Evolutionary conservation across 2,797 vertebrate species (phyloP).

Genomic region (Tiaroga cobitis): DNA sequence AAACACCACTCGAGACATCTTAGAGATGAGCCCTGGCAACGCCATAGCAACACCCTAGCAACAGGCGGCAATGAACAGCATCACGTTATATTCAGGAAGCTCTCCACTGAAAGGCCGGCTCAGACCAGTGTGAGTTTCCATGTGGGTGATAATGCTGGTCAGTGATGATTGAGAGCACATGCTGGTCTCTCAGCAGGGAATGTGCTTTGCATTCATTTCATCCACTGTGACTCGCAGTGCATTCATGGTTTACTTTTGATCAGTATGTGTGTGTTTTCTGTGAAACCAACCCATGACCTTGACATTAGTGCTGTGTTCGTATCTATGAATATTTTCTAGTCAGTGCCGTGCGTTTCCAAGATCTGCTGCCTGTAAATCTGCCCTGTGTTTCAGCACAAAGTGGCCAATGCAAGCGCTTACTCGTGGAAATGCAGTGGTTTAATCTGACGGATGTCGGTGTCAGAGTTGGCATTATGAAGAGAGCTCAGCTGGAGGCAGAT

Average conservation of each 20-base stretch:
- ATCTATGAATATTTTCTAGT: not conserved
- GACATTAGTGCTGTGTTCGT: not conserved
- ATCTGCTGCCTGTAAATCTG: not conserved
- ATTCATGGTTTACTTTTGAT: not conserved
- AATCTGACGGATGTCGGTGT: slow-evolving; percentile 27
- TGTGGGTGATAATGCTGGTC: not conserved
- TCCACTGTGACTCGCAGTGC: not conserved
- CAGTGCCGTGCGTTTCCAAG: not conserved
- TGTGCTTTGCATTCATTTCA: not conserved
- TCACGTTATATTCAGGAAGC: not conserved
- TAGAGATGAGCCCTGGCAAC: not conserved
- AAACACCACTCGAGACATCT: too few relatives aligned
- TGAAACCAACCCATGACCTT: not conserved
- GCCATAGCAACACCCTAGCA: not conserved
- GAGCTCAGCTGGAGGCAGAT: slow-evolving; percentile 46
- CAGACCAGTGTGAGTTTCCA: not conserved
- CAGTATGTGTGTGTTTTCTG: not conserved
- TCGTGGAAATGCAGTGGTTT: slow-evolving; percentile 46
- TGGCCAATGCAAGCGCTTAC: not conserved
- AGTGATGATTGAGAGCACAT: not conserved
- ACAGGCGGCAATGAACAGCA: not conserved
- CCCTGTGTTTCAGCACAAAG: not conserved
- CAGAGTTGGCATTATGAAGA: slow-evolving; percentile 32
- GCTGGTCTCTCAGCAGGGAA: not conserved
- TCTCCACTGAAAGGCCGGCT: not conserved